Conservation (phyloP, 2,888 invertebrate genomes). For the Andrena camellia region DNA sequence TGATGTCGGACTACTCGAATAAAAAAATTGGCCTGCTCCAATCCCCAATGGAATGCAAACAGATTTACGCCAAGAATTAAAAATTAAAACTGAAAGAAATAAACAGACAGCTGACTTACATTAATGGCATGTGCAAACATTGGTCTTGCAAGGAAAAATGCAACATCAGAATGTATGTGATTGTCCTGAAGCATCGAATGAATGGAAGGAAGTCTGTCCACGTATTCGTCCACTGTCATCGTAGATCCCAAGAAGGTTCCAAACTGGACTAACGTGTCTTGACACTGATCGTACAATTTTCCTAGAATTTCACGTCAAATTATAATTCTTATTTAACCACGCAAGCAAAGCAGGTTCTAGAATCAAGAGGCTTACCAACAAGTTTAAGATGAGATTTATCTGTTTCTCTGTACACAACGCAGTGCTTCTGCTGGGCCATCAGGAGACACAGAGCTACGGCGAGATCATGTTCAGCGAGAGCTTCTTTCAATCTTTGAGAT, state of each 20-base stretch:
- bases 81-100: background rate
- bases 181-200: constrained; percentile 95
- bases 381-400: constrained; percentile 94
- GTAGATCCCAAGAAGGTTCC: constrained; percentile 98
- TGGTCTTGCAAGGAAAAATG: constrained; percentile 98
- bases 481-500: constrained; percentile 97
- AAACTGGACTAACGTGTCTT: constrained; percentile 99
- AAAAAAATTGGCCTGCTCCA: background rate
- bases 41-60: background rate
- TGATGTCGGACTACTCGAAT: no score
- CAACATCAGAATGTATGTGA: constrained; percentile 97
- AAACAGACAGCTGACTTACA: constrained; percentile 85
- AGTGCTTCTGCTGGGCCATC: constrained; percentile 98
- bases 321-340: background rate
- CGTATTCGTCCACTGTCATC: constrained; percentile 97
- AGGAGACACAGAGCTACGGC: constrained; percentile 96
- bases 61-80: constrained; percentile 16
- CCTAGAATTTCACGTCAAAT: constrained; percentile 80
- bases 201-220: constrained; percentile 94
- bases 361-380: constrained; percentile 87
- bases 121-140: constrained; percentile 94
- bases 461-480: constrained; percentile 96
- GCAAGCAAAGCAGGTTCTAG: no score
- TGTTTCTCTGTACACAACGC: constrained; percentile 95
- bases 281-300: constrained; percentile 95